Conservation (phyloP, 1,140 invertebrate species). For the Lamellibrachia luymesi region DNA sequence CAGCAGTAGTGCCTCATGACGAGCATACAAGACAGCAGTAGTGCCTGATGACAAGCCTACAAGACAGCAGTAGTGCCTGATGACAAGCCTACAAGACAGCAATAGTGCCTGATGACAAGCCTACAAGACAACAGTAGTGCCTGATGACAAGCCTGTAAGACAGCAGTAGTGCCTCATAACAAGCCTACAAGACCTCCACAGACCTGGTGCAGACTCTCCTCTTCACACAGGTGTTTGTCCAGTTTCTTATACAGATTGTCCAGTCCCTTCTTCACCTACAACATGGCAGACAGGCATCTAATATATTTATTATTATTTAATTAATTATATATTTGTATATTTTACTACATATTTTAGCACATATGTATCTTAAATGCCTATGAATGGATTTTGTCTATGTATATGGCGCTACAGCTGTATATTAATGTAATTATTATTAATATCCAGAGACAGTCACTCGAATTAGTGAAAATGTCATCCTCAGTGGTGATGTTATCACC, state of each 20-base stretch:
- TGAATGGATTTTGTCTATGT: too few relatives aligned
- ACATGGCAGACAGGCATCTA: background rate
- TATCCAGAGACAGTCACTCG: too few relatives aligned
- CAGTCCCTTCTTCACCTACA: conserved; percentile 84
- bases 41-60: too few relatives aligned
- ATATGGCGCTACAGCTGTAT: too few relatives aligned
- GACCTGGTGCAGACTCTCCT: conserved; percentile 89
- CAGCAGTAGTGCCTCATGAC: background rate
- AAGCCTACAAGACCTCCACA: background rate
- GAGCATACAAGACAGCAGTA: background rate
- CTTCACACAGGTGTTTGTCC: conserved; percentile 93
- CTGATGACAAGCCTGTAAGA: background rate
- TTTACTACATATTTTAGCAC: too few relatives aligned
- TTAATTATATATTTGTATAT: too few relatives aligned
- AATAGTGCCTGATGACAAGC: background rate
- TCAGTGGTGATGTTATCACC: too few relatives aligned
- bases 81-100: too few relatives aligned
- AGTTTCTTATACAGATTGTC: conserved; percentile 95
- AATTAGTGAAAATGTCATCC: too few relatives aligned
- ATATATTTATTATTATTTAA: too few relatives aligned
- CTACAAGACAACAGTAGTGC: background rate
- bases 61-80: background rate
- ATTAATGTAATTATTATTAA: too few relatives aligned
- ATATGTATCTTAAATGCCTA: too few relatives aligned
- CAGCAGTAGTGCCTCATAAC: background rate